phyloP scores from a whole-genome alignment of 2,888 invertebrate species.

The Venustoraphidia nigricollis region DNA sequence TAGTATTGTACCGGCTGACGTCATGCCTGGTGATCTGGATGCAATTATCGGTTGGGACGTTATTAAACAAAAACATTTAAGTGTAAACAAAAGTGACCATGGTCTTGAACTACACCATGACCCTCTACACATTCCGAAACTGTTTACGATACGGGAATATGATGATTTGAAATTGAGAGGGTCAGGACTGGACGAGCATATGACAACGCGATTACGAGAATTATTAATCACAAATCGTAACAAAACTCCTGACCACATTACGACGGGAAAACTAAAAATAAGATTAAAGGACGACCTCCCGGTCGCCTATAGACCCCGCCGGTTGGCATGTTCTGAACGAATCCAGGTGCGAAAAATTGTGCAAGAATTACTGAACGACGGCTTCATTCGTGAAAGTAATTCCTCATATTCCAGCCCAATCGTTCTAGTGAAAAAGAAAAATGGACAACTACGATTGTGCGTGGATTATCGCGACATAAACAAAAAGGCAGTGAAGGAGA shows the following conservation, averaged over 20 bases:
- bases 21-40: constrained; percentile 7
- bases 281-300: constrained; percentile 8
- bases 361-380: constrained; percentile 10
- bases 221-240: neutral
- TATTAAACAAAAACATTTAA: constrained; percentile 6
- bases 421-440: constrained; percentile 14
- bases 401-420: constrained; percentile 14
- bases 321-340: constrained; percentile 11
- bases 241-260: constrained; percentile 9
- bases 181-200: neutral
- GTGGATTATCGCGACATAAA: constrained; percentile 13
- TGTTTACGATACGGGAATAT: neutral
- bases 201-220: constrained; percentile 4
- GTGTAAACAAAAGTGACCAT: constrained; percentile 1
- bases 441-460: constrained; percentile 11
- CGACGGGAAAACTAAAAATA: constrained; percentile 9
- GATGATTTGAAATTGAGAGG: constrained; percentile 2
- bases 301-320: constrained; percentile 10
- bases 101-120: constrained; percentile 8
- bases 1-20: constrained; percentile 6
- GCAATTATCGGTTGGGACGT: constrained; percentile 12
- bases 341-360: constrained; percentile 11
- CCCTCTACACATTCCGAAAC: neutral
- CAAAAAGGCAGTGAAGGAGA: constrained; percentile 11
- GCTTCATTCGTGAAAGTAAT: constrained; percentile 12